phyloP scores from a whole-genome alignment of 2,113 vertebrate genomes.

The Silurus glanis region DNA sequence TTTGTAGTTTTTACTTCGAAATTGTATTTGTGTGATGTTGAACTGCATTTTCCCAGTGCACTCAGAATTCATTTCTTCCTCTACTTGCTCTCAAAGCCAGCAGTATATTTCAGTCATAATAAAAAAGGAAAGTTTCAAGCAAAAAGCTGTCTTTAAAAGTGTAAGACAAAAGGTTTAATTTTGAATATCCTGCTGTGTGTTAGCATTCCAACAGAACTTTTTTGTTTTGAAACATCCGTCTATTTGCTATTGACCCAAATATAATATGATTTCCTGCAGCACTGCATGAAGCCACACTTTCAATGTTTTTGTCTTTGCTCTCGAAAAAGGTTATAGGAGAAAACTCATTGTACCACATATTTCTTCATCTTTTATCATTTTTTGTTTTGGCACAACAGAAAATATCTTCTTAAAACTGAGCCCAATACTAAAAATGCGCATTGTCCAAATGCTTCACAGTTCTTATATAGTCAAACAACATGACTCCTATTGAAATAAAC shows the following conservation, averaged over 20 bases:
- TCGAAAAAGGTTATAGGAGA: neutral
- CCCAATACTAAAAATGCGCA: neutral
- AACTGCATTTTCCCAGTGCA: neutral
- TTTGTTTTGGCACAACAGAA: neutral
- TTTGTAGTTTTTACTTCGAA: neutral
- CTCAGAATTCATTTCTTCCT: too few species aligned
- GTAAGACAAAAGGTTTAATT: neutral
- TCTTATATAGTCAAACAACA: neutral
- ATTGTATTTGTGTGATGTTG: neutral
- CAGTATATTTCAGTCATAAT: too few species aligned
- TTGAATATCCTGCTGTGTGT: neutral
- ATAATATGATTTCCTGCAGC: neutral
- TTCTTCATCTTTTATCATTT: neutral
- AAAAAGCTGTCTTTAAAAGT: neutral
- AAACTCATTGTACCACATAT: neutral
- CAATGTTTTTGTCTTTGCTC: neutral
- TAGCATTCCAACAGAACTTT: neutral
- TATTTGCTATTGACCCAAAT: neutral
- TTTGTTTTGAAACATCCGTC: neutral
- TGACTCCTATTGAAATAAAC: neutral
- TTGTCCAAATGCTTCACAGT: neutral
- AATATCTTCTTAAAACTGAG: neutral
- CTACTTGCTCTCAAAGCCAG: too few species aligned
- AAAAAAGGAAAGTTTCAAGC: too few species aligned
- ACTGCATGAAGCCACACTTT: neutral